Evolutionary conservation across 1,140 invertebrate genomes (phyloP), one percentile per base, ranked within the genome.

Genomic region (Mizuhopecten yessoensis): DNA sequence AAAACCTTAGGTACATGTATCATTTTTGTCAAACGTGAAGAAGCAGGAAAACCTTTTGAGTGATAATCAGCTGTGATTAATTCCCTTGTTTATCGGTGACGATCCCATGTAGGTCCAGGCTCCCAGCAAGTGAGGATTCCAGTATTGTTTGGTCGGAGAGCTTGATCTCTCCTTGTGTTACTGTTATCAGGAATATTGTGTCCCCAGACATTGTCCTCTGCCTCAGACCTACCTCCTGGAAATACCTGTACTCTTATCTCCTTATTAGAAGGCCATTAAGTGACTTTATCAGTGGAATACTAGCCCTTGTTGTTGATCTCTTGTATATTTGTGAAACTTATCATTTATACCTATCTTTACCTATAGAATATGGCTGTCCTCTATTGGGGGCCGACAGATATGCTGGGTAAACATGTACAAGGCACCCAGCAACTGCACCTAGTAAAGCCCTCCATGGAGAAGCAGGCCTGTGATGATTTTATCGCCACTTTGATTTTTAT

Each of bases 251-350:
- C 42, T 20, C 57, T n/a, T 75, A 75, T 75, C 57, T 75, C 57
- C 23, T 75, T 75, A 75, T 75, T 75, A 75, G 57, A 75, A 75
- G 57, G 57, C 57, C 57, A 75, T 75, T 75, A 75, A 75, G 57
- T 75, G n/a, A 29, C 23, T n/a, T 75, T 75, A 75, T 75, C 57
- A 5, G 23, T 7, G 57, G 57, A 75, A 75, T 75, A 75, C 57
- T 75, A 75, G 57, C n/a, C n/a, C 57, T 29, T 75, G 23, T 75
- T 75, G 57, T 75, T 75, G 57, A 75, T 75, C 17, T 75, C 9
- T 75, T 75, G 57, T 75, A 75, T 75, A 75, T n/a, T 45, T 45
- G 42, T 45, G 42, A 45, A 45, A 45, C 42, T 75, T 75, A 75
- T 75, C 57, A 29, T 75, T 29, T 45, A 45, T 29, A n/a, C n/a